phyloP scores from a whole-genome alignment of 1,140 invertebrate genomes.

The Hypsibius dujardini region DNA sequence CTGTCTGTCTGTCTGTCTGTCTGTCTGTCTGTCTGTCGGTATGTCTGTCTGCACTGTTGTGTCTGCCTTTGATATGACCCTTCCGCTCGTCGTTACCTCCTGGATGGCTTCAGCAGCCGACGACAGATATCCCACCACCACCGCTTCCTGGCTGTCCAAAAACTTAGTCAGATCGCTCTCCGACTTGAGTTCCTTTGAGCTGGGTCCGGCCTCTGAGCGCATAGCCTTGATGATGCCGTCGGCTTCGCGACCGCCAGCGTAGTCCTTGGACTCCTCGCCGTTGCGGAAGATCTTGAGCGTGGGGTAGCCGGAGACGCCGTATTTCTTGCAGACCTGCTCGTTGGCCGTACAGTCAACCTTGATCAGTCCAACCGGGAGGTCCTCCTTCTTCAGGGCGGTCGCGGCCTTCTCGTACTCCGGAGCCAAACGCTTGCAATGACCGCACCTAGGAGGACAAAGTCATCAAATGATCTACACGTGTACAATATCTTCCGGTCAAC shows the following conservation, averaged over 20 bases:
- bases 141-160: slow-evolving; percentile 52
- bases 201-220: slow-evolving; percentile 85
- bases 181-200: slow-evolving; percentile 60
- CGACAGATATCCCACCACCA: slow-evolving; percentile 48
- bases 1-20: no score
- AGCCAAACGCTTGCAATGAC: slow-evolving; percentile 88
- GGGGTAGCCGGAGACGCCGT: slow-evolving; percentile 82
- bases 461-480: not conserved
- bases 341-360: slow-evolving; percentile 54
- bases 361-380: slow-evolving; percentile 69
- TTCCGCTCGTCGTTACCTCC: slow-evolving; percentile 51
- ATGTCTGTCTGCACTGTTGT: no score
- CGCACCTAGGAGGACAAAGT: slow-evolving; percentile 47
- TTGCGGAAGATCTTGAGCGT: slow-evolving; percentile 90
- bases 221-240: slow-evolving; percentile 85
- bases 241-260: slow-evolving; percentile 85
- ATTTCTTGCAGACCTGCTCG: slow-evolving; percentile 73
- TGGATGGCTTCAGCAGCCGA: not conserved
- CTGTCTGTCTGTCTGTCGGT: no score
- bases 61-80: slow-evolving; percentile 23
- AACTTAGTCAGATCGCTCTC: slow-evolving; percentile 52
- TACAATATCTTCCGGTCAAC: not conserved
- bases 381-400: slow-evolving; percentile 57
- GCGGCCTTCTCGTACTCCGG: slow-evolving; percentile 93
- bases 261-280: slow-evolving; percentile 72